Base-by-base conservation (phyloP, 2,113 vertebrate species). In the Sceloporus undulatus region DNA sequence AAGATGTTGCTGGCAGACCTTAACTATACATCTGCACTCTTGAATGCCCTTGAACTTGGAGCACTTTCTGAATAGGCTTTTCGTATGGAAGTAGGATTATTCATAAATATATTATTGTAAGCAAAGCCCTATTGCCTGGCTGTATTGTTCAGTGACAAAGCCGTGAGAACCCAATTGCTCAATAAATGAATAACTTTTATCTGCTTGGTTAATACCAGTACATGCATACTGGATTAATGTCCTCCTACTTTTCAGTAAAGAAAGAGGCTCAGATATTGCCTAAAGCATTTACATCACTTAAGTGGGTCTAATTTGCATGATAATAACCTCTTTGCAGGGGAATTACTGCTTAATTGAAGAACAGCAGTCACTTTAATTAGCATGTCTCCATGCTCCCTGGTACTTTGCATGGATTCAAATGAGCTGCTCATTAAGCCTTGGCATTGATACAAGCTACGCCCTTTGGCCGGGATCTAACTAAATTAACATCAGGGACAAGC, bases 321-420 rank as follows among this genome's bases (percentile, higher is more conserved):
- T 85, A 97, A 97, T 94, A 78, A 73, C 88, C 93, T 93, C 92
- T 96, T 91, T 91, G 75, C 94, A 93, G 86, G 90, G 85, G 96
- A 96, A 97, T 96, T 96, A 96, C 96, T 95, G 97, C 96, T 97
- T 97, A 97, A 97, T 97, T 97, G 97, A 96, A 89, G 95, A 96
- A 94, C 95, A 94, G 96, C 97, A 97, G 96, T 97, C 94, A 13
- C 93, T 95, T 97, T 97, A 97, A 97, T 97, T 97, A 97, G 96
- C 96, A 92, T 95, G 96, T 96, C 96, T 96, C 94, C 95, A 95
- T 95, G 96, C 93, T 96, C 93, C 92, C 91, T 91, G 92, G 94
- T 96, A 95, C 94, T 97, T 97, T 96, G 96, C 95, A 96, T 95
- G 91, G 96, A 97, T 96, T 96, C 96, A 96, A 96, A 97, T 96